These are phyloP conservation scores for Amaurobius ferox DNA, from an alignment of 2,888 invertebrate genomes.

Conservation along the genomic window DNA sequence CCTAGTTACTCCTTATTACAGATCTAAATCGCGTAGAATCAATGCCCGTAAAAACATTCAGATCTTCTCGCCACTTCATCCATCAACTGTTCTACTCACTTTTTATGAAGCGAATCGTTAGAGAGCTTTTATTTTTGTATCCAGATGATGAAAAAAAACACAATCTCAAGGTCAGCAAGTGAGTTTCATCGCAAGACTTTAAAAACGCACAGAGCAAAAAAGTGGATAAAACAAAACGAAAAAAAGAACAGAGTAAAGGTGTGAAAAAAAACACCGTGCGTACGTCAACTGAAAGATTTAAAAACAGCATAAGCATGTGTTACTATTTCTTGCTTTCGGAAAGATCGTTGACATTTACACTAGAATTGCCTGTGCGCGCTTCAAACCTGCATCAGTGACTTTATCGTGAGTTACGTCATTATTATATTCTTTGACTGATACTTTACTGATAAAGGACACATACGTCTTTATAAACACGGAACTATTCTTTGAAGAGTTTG, in stretches of 20 bases:
- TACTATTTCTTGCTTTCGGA: slow-evolving; percentile 52
- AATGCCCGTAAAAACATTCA: background rate
- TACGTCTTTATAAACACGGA: slow-evolving; percentile 10
- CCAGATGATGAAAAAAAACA: background rate
- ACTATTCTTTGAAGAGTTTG: background rate
- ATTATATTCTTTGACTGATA: background rate
- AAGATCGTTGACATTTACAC: slow-evolving; percentile 49
- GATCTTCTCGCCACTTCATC: background rate
- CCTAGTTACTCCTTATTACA: too few relatives aligned
- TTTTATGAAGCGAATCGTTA: background rate
- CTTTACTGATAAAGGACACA: background rate
- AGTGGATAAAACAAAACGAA: background rate
- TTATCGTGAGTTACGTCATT: slow-evolving; percentile 30
- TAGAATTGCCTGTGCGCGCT: slow-evolving; percentile 13
- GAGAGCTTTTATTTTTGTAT: background rate
- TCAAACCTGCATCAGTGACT: slow-evolving; percentile 26
- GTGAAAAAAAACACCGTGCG: background rate
- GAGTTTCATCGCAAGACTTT: background rate
- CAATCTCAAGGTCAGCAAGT: background rate
- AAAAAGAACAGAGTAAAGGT: background rate
- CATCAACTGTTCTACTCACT: background rate
- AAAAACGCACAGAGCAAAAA: background rate
- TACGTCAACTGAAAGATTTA: background rate
- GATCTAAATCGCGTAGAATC: too few relatives aligned
- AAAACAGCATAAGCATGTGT: slow-evolving; percentile 27